Conservation (phyloP, 2,113 vertebrate species). For the Rhea pennata region DNA sequence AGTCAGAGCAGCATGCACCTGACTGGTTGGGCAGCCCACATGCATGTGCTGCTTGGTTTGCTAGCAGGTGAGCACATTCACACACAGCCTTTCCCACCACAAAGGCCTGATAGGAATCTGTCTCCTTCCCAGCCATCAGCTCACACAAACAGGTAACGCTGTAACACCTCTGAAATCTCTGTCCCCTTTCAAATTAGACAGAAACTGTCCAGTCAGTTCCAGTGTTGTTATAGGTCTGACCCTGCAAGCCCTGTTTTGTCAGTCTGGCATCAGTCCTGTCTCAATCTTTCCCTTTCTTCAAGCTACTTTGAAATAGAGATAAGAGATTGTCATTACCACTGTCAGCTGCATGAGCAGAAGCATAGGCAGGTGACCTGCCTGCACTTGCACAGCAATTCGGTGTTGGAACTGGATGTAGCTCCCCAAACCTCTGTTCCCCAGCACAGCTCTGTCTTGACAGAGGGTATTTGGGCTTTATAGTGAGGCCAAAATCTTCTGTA, state of each 20-base stretch:
- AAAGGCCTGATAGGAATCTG: neutral
- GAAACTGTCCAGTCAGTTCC: neutral
- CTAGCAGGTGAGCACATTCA: neutral
- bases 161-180: neutral
- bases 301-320: neutral
- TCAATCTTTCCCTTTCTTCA: neutral
- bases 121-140: neutral
- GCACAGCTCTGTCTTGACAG: neutral
- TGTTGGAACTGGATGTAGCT: neutral
- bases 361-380: rapidly evolving
- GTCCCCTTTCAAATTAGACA: neutral
- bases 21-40: neutral
- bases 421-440: neutral
- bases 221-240: neutral
- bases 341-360: neutral
- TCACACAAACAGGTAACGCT: neutral
- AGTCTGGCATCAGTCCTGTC: neutral
- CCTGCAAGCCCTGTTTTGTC: neutral
- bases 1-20: neutral
- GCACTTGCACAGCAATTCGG: neutral
- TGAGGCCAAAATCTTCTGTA: neutral
- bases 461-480: neutral
- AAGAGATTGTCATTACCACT: too few relatives aligned
- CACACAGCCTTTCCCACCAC: rapidly evolving
- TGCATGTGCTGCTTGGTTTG: neutral